A percentile compares a stretch with the other conserved stretches of the same genome.
Conservation (phyloP, 2,888 invertebrate species). For the Nebria salina region DNA sequence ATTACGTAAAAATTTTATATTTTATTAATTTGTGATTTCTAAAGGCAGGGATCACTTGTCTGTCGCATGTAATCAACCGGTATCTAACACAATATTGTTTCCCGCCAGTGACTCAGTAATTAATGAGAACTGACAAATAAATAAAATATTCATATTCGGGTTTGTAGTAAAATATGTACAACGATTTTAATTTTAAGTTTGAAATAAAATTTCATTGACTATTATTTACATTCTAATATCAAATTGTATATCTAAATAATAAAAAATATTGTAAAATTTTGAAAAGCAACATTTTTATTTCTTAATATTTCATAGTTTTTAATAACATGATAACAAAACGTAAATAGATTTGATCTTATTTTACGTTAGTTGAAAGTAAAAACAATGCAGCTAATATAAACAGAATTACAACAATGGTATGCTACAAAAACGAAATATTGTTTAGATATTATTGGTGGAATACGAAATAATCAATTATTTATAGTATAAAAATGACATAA, state of each 20-base stretch:
- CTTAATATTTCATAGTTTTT: too few species aligned
- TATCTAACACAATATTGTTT: not conserved
- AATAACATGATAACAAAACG: too few species aligned
- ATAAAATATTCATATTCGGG: too few species aligned
- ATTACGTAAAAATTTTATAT: not conserved
- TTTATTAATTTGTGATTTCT: not conserved
- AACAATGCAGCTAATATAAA: not conserved
- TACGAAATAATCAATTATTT: too few species aligned
- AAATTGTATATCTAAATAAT: too few species aligned
- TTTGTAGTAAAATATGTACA: too few species aligned
- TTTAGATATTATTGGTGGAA: not conserved
- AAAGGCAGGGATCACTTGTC: not conserved
- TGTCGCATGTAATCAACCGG: not conserved
- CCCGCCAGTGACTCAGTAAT: not conserved
- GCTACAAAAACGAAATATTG: not conserved
- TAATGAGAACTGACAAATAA: not conserved
- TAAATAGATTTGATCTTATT: not conserved
- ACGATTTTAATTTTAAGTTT: too few species aligned
- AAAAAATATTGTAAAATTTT: too few species aligned
- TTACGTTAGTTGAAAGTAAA: not conserved
- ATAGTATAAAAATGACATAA: too few species aligned
- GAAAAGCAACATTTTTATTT: too few species aligned
- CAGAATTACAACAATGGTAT: not conserved
- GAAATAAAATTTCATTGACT: too few species aligned
- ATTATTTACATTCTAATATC: too few species aligned